Base-by-base conservation (phyloP, 2,888 invertebrate genomes). In the Agelastica alni region DNA sequence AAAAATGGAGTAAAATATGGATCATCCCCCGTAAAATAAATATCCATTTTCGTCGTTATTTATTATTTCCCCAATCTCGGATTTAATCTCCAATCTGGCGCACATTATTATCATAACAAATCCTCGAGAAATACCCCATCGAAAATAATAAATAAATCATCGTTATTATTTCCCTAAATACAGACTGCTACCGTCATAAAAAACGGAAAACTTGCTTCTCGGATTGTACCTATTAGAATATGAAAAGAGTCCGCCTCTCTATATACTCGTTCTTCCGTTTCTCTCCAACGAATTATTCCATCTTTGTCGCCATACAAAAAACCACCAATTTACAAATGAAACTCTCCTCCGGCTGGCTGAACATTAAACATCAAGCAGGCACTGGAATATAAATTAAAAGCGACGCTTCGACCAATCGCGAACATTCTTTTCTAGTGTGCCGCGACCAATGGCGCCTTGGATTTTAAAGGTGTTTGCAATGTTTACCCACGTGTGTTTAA, bases 311-410 rank as follows among this genome's bases (percentile, higher is more conserved):
- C 59, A 48, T 57, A 62, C 60, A 69, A 69, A 71, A 71, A 70
- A 53, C 58, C 67, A 60, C 64, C 70, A 71, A 70, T 70, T 70
- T 70, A 69, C 64, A 68, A 67, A 70, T 75, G 74, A 71, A 66
- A 68, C 66, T 67, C 69, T 68, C 68, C 69, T 64, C 54, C 56
- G 55, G 57, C 47, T 57, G 59, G 56, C 57, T 51, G 53, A 59
- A 71, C 66, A 51, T 66, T 65, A 66, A 65, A 65, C 67, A 65
- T 68, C 70, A 66, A 65, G 63, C 65, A 61, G 55, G 47, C 64
- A 62, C 62, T 61, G 63, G 70, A 68, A 72, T 71, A 68, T 71
- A 73, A 75, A 75, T 74, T 73, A 74, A 74, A 73, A 74, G 70
- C 72, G 52, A 52, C 58, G 57, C 59, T 53, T 53, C 63, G 48